Conservation (phyloP, 2,797 vertebrate genomes). For the Enteromius mattozi region DNA sequence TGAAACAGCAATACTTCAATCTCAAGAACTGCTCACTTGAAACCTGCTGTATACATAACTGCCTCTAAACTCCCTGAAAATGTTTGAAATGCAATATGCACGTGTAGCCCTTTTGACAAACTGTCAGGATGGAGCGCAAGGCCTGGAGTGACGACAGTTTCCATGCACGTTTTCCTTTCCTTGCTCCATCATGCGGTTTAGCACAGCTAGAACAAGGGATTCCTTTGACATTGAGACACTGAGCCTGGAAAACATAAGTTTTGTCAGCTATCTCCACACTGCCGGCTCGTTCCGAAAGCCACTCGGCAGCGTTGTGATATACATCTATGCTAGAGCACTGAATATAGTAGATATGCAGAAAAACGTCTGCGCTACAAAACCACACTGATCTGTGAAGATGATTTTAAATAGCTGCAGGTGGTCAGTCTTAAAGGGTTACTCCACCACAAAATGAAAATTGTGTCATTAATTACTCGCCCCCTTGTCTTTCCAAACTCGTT, state of each 20-base stretch:
- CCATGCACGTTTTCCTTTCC: constrained; percentile 63
- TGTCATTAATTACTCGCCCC: no score
- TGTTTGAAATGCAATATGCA: background rate
- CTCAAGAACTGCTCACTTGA: background rate
- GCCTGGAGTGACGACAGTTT: constrained; percentile 68
- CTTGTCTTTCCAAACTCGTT: no score
- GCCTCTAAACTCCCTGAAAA: background rate
- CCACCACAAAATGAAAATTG: no score
- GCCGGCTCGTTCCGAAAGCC: background rate
- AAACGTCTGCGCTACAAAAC: background rate
- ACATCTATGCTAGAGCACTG: background rate
- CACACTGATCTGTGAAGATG: background rate
- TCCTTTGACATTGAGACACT: constrained; percentile 23
- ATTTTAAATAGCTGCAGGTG: constrained; percentile 6
- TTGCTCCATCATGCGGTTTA: constrained; percentile 53
- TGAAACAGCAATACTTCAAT: background rate
- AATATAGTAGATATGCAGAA: background rate
- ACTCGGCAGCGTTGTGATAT: background rate
- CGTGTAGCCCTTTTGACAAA: background rate
- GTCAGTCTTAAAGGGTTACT: background rate
- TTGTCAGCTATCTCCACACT: background rate
- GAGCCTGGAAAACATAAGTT: constrained; percentile 3
- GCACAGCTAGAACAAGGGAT: constrained; percentile 60
- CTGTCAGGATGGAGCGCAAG: constrained; percentile 49
- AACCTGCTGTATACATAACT: background rate